Conservation (phyloP, 1,140 invertebrate species). For the Drosophila dunni region DNA sequence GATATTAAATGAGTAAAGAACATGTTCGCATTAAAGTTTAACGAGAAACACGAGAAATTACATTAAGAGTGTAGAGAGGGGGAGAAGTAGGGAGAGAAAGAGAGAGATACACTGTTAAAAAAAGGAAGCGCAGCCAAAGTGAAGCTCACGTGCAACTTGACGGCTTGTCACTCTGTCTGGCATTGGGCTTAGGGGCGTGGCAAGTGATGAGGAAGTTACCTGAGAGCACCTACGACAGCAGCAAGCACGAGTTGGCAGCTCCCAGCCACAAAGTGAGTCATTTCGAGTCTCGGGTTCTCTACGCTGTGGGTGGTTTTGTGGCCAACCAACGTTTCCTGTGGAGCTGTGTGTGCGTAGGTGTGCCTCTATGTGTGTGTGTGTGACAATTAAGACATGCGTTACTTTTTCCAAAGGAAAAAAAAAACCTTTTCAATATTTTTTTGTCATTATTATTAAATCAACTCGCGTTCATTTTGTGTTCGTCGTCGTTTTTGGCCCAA, state of each 20-base stretch:
- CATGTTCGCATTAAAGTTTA: conserved; percentile 34
- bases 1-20: conserved; percentile 23
- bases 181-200: neutral
- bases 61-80: neutral
- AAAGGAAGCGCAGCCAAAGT: conserved; percentile 14
- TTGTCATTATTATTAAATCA: conserved; percentile 40
- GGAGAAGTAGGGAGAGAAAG: neutral
- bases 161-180: conserved; percentile 38
- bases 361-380: conserved; percentile 21
- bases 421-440: conserved; percentile 1
- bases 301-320: conserved; percentile 5
- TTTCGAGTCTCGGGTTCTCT: conserved; percentile 36
- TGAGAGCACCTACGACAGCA: conserved; percentile 9
- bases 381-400: conserved; percentile 40
- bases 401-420: neutral
- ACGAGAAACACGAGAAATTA: conserved; percentile 23
- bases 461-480: conserved; percentile 30
- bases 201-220: neutral
- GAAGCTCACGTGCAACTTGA: conserved; percentile 46
- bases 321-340: neutral
- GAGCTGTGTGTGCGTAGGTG: neutral
- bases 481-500: neutral
- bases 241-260: conserved; percentile 17
- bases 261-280: conserved; percentile 40
- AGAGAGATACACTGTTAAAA: neutral